These are phyloP conservation scores for Oreochromis aureus DNA, from an alignment of 2,113 vertebrate genomes.

Conservation along the genomic window DNA sequence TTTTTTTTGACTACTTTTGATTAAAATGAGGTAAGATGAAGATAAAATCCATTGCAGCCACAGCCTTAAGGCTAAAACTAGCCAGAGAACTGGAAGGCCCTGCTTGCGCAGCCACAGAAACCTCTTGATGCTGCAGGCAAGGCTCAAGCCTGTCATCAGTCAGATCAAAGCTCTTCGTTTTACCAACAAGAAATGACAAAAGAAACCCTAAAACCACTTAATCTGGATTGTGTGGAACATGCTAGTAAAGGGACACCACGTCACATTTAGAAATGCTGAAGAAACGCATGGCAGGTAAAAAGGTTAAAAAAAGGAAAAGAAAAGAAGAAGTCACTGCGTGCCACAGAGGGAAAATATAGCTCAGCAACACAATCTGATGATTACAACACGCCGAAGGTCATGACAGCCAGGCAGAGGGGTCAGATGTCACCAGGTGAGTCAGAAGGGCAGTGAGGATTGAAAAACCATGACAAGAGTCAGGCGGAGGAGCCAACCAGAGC, in stretches of 20 bases:
- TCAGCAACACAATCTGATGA: background rate
- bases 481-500: slow-evolving; percentile 14
- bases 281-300: background rate
- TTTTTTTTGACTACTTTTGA: slow-evolving; percentile 44
- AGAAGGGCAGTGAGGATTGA: slow-evolving; percentile 36
- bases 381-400: background rate
- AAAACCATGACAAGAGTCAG: slow-evolving; percentile 14
- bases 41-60: slow-evolving; percentile 22
- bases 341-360: background rate
- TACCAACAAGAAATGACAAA: slow-evolving; percentile 6
- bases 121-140: slow-evolving; percentile 17
- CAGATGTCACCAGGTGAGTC: slow-evolving; percentile 23
- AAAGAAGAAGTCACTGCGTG: background rate
- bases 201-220: background rate
- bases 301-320: background rate
- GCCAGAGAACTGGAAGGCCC: background rate
- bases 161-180: slow-evolving; percentile 22
- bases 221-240: background rate
- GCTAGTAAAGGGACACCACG: background rate
- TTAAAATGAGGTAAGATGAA: slow-evolving; percentile 63
- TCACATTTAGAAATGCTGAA: background rate
- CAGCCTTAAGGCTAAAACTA: slow-evolving; percentile 24
- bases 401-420: slow-evolving; percentile 33
- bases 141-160: slow-evolving; percentile 4
- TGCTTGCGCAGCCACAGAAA: slow-evolving; percentile 26